Percentiles rank a stretch among this genome's conserved stretches.
Evolutionary conservation across 2,797 vertebrate species (phyloP).

Genomic region (Cetoscarus ocellatus): DNA sequence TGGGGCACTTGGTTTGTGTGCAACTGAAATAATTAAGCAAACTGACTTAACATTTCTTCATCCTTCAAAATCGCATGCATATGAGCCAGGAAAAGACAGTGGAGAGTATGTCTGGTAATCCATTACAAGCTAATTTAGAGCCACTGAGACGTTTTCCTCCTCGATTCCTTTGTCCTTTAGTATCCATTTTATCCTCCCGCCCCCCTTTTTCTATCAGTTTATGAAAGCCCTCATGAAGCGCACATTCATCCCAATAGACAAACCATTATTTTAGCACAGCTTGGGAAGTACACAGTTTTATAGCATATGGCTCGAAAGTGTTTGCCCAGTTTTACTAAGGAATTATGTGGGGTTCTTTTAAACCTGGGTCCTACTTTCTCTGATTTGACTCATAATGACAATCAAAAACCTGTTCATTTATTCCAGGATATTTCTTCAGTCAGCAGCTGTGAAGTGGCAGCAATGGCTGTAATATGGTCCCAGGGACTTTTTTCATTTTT

Average conservation of each 20-base stretch:
- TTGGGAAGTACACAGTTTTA: conserved; percentile 11
- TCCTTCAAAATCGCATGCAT: background rate
- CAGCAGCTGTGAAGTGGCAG: too few species aligned
- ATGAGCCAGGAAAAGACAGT: background rate
- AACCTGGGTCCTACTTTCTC: background rate
- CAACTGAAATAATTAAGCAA: conserved; percentile 1
- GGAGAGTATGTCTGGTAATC: background rate
- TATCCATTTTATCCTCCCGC: background rate
- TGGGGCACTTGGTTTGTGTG: conserved; percentile 18
- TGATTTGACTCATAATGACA: too few species aligned
- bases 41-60: conserved; percentile 3
- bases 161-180: background rate
- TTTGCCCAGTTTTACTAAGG: conserved; percentile 25
- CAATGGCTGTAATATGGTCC: too few species aligned
- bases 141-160: background rate
- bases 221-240: background rate
- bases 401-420: too few species aligned
- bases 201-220: background rate
- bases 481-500: too few species aligned
- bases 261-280: conserved; percentile 18
- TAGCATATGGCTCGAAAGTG: conserved; percentile 17
- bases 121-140: background rate
- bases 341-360: background rate
- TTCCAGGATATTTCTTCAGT: too few species aligned
- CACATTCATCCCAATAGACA: conserved; percentile 23